phyloP scores from a whole-genome alignment of 2,888 invertebrate species.

The Malacosoma neustria region DNA sequence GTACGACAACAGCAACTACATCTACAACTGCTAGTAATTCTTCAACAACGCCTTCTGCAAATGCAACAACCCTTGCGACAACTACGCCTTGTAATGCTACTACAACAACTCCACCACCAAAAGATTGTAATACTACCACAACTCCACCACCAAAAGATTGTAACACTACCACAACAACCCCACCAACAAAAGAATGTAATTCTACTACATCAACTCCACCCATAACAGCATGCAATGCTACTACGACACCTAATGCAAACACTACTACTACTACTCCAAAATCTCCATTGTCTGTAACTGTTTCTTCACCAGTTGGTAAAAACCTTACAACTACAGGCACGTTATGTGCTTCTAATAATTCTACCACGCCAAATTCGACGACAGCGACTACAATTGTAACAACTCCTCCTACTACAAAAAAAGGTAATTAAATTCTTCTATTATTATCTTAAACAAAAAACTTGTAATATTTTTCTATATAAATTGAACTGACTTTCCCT shows the following conservation, averaged over 20 bases:
- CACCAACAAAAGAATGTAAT: neutral
- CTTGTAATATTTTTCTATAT: too few relatives aligned
- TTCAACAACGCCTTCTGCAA: neutral
- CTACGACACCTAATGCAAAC: neutral
- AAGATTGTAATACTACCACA: neutral
- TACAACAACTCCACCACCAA: neutral
- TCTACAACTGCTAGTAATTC: conserved; percentile 1
- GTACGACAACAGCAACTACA: neutral
- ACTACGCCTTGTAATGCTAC: neutral
- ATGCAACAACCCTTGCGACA: neutral
- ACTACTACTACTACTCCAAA: neutral
- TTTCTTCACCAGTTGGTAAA: too few relatives aligned
- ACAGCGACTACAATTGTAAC: neutral
- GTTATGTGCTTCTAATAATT: too few relatives aligned
- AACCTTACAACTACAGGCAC: too few relatives aligned
- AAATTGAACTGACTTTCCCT: too few relatives aligned
- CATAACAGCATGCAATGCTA: neutral
- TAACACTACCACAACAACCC: neutral
- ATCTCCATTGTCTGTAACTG: too few relatives aligned
- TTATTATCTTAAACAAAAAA: too few relatives aligned
- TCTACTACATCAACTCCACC: neutral
- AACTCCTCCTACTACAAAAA: too few relatives aligned
- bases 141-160: neutral
- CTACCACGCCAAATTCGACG: neutral
- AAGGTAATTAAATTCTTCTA: too few relatives aligned